These are phyloP conservation scores for Spinibarbus caldwelli DNA, from an alignment of 2,797 vertebrate species.

Conservation along the genomic window DNA sequence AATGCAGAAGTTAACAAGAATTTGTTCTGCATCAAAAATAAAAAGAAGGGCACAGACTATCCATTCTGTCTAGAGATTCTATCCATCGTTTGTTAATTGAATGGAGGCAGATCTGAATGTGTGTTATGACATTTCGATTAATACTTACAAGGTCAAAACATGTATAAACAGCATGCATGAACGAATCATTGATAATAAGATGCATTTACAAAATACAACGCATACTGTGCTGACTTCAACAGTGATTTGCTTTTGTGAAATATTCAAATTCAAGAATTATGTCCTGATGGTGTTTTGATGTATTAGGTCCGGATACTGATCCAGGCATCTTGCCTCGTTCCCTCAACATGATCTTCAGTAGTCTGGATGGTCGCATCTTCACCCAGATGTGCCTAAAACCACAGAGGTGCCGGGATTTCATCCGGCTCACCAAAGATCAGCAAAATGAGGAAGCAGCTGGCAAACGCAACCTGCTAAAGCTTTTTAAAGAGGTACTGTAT, in stretches of 20 bases:
- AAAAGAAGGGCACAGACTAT: neutral
- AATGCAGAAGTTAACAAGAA: neutral
- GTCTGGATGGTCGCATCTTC: slow-evolving; percentile 80
- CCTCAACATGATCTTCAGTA: slow-evolving; percentile 87
- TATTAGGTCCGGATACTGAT: slow-evolving; percentile 86
- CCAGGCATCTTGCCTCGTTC: slow-evolving; percentile 89
- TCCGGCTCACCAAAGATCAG: slow-evolving; percentile 81
- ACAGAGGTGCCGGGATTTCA: slow-evolving; percentile 85
- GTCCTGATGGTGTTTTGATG: neutral
- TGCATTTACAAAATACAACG: neutral
- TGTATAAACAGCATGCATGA: neutral
- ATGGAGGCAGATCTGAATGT: neutral
- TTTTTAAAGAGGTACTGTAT: slow-evolving; percentile 84
- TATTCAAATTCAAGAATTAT: neutral
- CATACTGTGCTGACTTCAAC: neutral
- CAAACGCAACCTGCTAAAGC: slow-evolving; percentile 85
- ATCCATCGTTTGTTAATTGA: neutral
- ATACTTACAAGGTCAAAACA: neutral
- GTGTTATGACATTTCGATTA: neutral
- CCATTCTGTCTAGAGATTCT: neutral
- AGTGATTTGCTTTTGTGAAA: neutral
- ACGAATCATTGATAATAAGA: too few species aligned
- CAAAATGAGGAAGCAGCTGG: slow-evolving; percentile 80
- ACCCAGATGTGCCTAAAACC: slow-evolving; percentile 85
- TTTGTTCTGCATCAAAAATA: neutral